These are phyloP conservation scores for Brienomyrus brachyistius DNA, from an alignment of 2,113 vertebrate genomes.

Conservation along the genomic window DNA sequence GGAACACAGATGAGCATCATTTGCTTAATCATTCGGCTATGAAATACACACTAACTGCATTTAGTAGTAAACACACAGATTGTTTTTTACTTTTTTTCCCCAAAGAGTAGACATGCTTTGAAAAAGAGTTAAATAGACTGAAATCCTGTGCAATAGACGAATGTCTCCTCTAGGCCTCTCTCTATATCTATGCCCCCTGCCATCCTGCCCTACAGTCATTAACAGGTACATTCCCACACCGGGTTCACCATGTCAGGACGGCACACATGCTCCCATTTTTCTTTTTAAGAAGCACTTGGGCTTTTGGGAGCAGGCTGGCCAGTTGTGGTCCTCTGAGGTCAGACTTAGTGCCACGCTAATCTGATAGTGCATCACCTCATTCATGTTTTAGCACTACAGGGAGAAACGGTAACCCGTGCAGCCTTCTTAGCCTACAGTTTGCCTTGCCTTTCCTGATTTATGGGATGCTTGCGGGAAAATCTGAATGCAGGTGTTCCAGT, in stretches of 20 bases:
- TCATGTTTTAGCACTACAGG: neutral
- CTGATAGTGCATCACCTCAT: neutral
- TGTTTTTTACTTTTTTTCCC: neutral
- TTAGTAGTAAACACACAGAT: neutral
- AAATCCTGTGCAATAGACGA: neutral
- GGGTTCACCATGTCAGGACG: neutral
- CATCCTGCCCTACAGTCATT: neutral
- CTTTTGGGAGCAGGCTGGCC: neutral
- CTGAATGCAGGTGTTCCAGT: neutral
- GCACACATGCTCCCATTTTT: neutral
- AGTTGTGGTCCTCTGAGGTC: neutral
- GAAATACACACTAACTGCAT: neutral
- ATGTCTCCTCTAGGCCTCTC: neutral
- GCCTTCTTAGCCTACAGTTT: neutral
- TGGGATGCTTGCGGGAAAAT: neutral
- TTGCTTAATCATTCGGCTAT: neutral
- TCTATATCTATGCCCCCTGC: neutral
- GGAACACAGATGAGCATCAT: neutral
- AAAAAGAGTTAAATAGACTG: neutral
- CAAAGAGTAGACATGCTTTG: neutral
- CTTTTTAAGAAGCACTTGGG: neutral
- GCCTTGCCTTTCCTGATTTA: neutral
- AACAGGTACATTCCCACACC: neutral
- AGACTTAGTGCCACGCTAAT: neutral
- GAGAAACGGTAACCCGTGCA: neutral